Evolutionary conservation across 2,888 invertebrate genomes (phyloP).

Genomic region (Hydrotaea diabolus): DNA sequence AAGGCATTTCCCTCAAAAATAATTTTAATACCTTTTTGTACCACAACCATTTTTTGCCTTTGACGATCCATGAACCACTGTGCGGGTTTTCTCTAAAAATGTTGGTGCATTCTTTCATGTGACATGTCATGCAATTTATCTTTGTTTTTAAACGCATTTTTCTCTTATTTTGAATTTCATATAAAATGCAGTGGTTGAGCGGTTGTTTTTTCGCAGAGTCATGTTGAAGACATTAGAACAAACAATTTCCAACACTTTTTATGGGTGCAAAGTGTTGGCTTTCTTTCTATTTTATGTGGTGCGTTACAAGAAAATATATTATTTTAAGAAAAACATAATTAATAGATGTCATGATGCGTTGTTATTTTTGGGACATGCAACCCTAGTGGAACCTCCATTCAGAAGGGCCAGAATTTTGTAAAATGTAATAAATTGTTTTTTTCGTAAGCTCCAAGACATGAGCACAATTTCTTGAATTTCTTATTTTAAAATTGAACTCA

Average conservation of each 20-base stretch:
- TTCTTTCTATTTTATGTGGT: not conserved
- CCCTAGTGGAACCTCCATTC: no score
- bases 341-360: not conserved
- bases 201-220: not conserved
- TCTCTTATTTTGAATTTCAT: not conserved
- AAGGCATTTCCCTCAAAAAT: no score
- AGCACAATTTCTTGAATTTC: no score
- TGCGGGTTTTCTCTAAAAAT: not conserved
- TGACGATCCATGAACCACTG: no score
- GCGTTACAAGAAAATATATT: not conserved
- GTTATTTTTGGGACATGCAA: not conserved
- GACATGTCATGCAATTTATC: slow-evolving; percentile 15
- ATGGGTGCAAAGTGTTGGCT: not conserved
- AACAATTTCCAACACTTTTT: not conserved
- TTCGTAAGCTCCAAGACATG: no score
- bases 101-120: not conserved
- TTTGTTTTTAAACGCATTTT: slow-evolving; percentile 6
- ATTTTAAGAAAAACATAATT: slow-evolving; percentile 5
- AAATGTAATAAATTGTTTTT: no score
- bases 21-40: no score
- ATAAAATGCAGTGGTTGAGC: not conserved
- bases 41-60: no score
- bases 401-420: not conserved
- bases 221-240: not conserved
- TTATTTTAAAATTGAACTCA: no score